These are phyloP conservation scores for Arge pagana DNA, from an alignment of 2,888 invertebrate genomes.

Conservation along the genomic window DNA sequence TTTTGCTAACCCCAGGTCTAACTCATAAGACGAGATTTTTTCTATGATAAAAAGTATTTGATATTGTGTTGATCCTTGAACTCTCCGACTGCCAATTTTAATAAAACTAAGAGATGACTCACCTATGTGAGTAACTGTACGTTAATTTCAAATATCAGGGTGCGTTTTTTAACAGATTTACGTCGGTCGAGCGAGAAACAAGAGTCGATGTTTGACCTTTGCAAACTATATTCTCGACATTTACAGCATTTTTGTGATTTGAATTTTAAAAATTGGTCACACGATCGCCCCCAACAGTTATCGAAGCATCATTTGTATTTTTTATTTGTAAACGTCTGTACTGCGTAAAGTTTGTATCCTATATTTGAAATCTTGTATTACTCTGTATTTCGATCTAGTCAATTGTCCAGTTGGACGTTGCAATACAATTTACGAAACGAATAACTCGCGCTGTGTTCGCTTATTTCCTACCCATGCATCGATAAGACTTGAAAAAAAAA, in stretches of 20 bases:
- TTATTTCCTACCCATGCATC: slow-evolving; percentile 8
- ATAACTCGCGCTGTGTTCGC: neutral
- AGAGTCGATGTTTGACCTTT: no score
- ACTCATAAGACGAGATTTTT: slow-evolving; percentile 25
- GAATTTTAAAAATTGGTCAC: slow-evolving; percentile 15
- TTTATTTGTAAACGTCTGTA: slow-evolving; percentile 20
- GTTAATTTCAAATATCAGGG: slow-evolving; percentile 6
- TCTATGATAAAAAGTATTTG: slow-evolving; percentile 15
- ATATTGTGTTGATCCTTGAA: slow-evolving; percentile 18
- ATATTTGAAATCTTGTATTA: slow-evolving; percentile 24
- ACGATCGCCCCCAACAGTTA: slow-evolving; percentile 13
- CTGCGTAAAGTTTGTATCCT: slow-evolving; percentile 21
- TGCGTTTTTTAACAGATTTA: slow-evolving; percentile 2
- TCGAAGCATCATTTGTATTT: slow-evolving; percentile 30
- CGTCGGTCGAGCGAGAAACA: neutral
- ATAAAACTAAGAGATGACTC: slow-evolving; percentile 9
- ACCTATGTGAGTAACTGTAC: slow-evolving; percentile 1
- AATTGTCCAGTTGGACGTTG: slow-evolving; percentile 46
- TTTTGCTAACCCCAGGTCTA: slow-evolving; percentile 25
- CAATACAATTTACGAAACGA: slow-evolving; percentile 43
- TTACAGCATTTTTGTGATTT: slow-evolving; percentile 21
- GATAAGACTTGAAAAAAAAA: no score
- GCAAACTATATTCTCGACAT: slow-evolving; percentile 7
- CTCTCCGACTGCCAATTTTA: slow-evolving; percentile 18
- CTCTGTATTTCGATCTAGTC: slow-evolving; percentile 49